Base-by-base conservation (phyloP, 1,140 invertebrate species). In the Meloidogyne floridensis region DNA sequence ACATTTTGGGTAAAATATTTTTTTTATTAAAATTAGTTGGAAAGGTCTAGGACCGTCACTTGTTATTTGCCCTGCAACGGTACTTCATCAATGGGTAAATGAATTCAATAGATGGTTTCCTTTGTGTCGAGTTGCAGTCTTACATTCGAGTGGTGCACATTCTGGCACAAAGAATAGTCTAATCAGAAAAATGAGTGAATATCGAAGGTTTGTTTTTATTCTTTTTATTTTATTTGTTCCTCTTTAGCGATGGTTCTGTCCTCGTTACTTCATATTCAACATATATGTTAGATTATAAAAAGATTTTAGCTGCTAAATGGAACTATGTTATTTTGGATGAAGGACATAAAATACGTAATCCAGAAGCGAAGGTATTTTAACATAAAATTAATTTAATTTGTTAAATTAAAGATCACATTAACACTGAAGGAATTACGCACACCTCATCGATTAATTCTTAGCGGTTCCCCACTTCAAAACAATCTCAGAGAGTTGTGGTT, bases 261-360 rank as follows among this genome's bases (percentile, higher is more conserved):
- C 84, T 94, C 0, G 90, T 95, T 15, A 94, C 94, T 6, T 93
- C 94, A 0, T 95, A 94, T 87, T 91, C 91, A 71, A 93, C 93
- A 5, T 87, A 94, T 51, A 90, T 93, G 0, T 90, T 90, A n/a
- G 92, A 94, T 82, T 92, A 93, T 86, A 93, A 94, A 43, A 86
- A 92, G 78, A 89, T 98, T 0, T 87, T 94, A 13, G 91, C 92
- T 7, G 92, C 93, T 82, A 92, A 94, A 84, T 98, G 96, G 96
- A 95, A 98, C 89, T 98, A 98, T 90, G 91, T 97, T 1, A 94
- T 98, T 82, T 92, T 98, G 71, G 97, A 98, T 91, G 96, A 98
- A 91, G 96, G 96, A 0, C 96, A 98, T 90, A 97, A 97, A 92
- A 98, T 98, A 85, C 92, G 96, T 83, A 98, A 98, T 92, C 95